Evolutionary conservation across 2,888 invertebrate genomes (phyloP).

Genomic region (Eristalis tenax): DNA sequence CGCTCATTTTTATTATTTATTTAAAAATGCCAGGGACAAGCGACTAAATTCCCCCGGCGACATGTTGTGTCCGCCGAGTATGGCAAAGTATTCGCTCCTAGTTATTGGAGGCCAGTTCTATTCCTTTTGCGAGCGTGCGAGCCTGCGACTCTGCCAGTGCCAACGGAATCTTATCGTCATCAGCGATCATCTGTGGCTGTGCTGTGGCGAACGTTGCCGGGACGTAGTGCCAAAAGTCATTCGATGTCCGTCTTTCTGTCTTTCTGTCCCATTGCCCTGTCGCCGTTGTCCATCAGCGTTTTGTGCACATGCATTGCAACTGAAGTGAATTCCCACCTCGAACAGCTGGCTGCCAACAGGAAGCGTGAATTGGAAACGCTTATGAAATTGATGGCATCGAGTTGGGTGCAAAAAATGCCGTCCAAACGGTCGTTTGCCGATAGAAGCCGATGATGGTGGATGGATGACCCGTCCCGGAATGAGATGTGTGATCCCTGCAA

Average conservation of each 20-base stretch:
- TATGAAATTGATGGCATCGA: not conserved
- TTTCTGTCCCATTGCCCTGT: slow-evolving; percentile 18
- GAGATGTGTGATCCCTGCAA: not conserved
- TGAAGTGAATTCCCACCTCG: not conserved
- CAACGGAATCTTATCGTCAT: slow-evolving; percentile 60
- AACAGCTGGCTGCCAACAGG: not conserved
- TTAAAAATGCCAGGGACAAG: slow-evolving; percentile 70
- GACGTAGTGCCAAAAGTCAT: slow-evolving; percentile 62
- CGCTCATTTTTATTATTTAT: slow-evolving; percentile 71
- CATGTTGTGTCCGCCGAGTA: slow-evolving; percentile 49
- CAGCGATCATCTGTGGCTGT: slow-evolving; percentile 27
- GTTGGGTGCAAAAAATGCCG: not conserved
- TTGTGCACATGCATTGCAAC: not conserved
- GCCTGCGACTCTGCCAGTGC: slow-evolving; percentile 28
- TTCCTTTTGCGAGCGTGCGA: slow-evolving; percentile 13
- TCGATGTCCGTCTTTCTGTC: slow-evolving; percentile 52
- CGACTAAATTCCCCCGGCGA: slow-evolving; percentile 67
- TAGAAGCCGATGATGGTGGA: not conserved
- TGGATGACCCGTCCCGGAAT: not conserved
- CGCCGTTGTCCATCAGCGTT: slow-evolving; percentile 29
- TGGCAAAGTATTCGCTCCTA: slow-evolving; percentile 64
- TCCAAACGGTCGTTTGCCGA: not conserved
- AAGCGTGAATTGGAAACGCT: not conserved
- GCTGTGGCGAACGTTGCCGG: slow-evolving; percentile 39
- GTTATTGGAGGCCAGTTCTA: slow-evolving; percentile 46